These are phyloP conservation scores for Tenebrio molitor DNA, from an alignment of 1,140 invertebrate genomes.

Conservation along the genomic window DNA sequence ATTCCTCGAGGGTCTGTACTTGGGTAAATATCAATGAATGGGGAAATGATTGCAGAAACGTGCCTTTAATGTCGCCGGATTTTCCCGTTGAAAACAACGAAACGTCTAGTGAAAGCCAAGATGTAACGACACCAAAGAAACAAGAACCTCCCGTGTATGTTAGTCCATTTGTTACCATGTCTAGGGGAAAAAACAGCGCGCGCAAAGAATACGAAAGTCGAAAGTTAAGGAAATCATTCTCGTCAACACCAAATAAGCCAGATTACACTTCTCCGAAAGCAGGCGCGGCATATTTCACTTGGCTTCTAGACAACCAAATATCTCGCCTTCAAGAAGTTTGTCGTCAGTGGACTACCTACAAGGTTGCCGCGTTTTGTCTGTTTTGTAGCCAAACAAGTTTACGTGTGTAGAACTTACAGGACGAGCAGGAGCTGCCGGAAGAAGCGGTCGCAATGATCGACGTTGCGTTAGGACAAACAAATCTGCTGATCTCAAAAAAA, in stretches of 20 bases:
- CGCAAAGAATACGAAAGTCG: conserved; percentile 55
- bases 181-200: conserved; percentile 59
- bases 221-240: conserved; percentile 37
- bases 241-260: not conserved
- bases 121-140: conserved; percentile 9
- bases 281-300: conserved; percentile 68
- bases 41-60: no score
- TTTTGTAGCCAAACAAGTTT: not conserved
- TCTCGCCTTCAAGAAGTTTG: conserved; percentile 67
- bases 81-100: not conserved
- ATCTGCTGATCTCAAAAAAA: conserved; percentile 76
- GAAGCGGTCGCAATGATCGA: conserved; percentile 74
- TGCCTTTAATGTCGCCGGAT: conserved; percentile 11
- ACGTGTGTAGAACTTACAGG: no score
- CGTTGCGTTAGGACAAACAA: conserved; percentile 77
- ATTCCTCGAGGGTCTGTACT: no score
- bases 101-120: not conserved
- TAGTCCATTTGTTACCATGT: conserved; percentile 64
- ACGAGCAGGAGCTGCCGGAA: conserved; percentile 61
- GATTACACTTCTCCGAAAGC: conserved; percentile 51
- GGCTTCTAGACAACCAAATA: conserved; percentile 69
- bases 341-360: conserved; percentile 67
- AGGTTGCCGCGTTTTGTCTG: conserved; percentile 45
- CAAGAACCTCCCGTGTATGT: conserved; percentile 52
- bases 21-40: no score